These are phyloP conservation scores for Propithecus deckenii DNA, from an alignment of 2,797 vertebrate genomes.

Conservation along the genomic window DNA sequence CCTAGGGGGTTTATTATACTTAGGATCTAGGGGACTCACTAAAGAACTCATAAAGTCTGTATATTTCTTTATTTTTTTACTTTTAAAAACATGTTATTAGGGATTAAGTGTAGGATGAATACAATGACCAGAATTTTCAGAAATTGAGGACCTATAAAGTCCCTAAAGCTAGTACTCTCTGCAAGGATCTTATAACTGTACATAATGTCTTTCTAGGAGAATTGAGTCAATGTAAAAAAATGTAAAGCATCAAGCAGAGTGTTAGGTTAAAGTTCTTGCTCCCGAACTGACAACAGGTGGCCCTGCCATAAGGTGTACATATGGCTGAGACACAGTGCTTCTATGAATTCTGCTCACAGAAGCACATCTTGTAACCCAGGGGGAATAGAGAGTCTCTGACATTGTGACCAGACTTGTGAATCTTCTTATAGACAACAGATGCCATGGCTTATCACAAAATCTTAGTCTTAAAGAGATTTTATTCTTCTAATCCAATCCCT, in stretches of 20 bases:
- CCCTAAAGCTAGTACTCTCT: background rate
- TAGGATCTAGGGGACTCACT: background rate
- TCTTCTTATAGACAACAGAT: background rate
- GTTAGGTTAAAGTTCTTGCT: background rate
- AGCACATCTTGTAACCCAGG: background rate
- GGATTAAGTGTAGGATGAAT: background rate
- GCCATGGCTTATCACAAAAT: background rate
- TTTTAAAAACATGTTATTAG: background rate
- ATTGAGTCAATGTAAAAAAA: background rate
- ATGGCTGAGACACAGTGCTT: conserved; percentile 46
- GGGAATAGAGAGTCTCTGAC: background rate
- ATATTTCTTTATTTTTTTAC: background rate
- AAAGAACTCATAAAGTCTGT: background rate
- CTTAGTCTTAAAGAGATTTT: background rate
- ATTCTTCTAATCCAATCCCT: background rate
- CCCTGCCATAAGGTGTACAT: conserved; percentile 65
- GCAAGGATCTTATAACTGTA: background rate
- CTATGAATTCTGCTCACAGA: background rate
- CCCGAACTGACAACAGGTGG: conserved; percentile 57
- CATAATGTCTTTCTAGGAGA: background rate
- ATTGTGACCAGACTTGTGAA: background rate
- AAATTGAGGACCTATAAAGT: background rate
- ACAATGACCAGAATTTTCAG: background rate
- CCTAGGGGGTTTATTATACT: too few relatives aligned
- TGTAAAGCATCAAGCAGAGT: background rate